Percentiles rank a stretch among this genome's conserved stretches.
These are phyloP conservation scores for Silurus glanis DNA, from an alignment of 2,113 vertebrate species.

Conservation along the genomic window DNA sequence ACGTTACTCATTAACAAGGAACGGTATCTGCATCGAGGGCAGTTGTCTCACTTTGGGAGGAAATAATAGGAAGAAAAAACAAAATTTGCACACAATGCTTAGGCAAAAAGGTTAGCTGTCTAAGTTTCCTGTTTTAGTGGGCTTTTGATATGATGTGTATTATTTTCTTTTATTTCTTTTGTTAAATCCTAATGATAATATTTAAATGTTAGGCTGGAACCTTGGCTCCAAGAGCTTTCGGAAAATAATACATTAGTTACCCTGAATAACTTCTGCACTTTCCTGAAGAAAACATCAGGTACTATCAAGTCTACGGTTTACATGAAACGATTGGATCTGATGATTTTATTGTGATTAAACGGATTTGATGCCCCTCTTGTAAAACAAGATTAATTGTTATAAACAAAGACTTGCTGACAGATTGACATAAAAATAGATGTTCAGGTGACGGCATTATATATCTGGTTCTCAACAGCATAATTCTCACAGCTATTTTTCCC, in stretches of 20 bases:
- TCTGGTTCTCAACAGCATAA: constrained; percentile 27
- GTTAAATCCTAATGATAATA: neutral
- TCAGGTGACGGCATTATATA: constrained; percentile 10
- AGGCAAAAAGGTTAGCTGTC: constrained; percentile 13
- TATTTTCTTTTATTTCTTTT: neutral
- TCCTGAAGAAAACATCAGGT: neutral
- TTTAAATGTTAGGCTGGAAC: neutral
- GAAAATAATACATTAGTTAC: neutral
- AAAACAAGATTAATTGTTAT: constrained; percentile 44
- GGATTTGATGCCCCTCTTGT: constrained; percentile 30
- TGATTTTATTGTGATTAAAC: constrained; percentile 36
- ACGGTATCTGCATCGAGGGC: constrained; percentile 34
- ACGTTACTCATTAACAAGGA: constrained; percentile 31
- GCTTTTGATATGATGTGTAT: neutral
- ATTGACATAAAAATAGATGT: constrained; percentile 12
- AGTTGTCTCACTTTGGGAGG: constrained; percentile 1
- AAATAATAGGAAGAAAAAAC: constrained; percentile 11
- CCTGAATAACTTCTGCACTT: neutral
- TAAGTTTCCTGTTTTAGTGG: constrained; percentile 10
- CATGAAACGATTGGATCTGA: constrained; percentile 2
- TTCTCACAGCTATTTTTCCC: constrained; percentile 15
- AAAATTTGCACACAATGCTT: constrained; percentile 13
- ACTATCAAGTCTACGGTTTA: neutral
- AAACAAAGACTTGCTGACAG: constrained; percentile 22
- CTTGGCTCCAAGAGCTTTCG: neutral